Conservation (phyloP, 1,140 invertebrate genomes). For the Sitobion miscanthi region DNA sequence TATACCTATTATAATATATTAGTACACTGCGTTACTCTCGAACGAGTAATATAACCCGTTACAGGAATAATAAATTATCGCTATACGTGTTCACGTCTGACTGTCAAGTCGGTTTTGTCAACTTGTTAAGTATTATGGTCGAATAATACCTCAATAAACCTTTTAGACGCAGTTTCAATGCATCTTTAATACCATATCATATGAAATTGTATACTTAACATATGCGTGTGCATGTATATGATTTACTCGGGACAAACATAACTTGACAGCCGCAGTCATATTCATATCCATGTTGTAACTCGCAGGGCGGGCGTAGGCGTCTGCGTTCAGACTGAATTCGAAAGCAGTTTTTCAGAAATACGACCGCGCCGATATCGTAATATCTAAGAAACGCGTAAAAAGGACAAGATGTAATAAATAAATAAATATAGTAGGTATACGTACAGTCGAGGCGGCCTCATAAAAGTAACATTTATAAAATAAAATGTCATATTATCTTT, state of each 20-base stretch:
- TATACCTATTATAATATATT: background rate
- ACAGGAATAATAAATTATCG: background rate
- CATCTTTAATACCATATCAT: background rate
- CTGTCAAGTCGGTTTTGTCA: background rate
- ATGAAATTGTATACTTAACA: background rate
- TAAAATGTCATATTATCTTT: background rate
- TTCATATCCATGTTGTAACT: background rate
- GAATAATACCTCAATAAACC: background rate
- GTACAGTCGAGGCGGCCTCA: background rate
- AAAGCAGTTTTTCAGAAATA: background rate
- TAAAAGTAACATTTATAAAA: background rate
- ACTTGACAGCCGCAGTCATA: background rate
- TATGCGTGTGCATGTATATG: background rate
- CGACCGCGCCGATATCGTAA: background rate
- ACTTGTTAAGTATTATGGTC: background rate
- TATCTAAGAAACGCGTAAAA: background rate
- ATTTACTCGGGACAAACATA: background rate
- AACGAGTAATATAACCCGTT: background rate
- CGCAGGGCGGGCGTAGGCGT: background rate
- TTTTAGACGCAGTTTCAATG: background rate
- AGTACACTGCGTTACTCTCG: background rate
- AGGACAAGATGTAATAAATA: background rate
- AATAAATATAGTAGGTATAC: background rate
- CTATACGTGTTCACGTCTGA: background rate
- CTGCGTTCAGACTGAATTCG: background rate